Percentiles rank a stretch among this genome's conserved stretches.
Conservation (phyloP, 2,113 vertebrate genomes). For the Leptobrachium ailaonicum region DNA sequence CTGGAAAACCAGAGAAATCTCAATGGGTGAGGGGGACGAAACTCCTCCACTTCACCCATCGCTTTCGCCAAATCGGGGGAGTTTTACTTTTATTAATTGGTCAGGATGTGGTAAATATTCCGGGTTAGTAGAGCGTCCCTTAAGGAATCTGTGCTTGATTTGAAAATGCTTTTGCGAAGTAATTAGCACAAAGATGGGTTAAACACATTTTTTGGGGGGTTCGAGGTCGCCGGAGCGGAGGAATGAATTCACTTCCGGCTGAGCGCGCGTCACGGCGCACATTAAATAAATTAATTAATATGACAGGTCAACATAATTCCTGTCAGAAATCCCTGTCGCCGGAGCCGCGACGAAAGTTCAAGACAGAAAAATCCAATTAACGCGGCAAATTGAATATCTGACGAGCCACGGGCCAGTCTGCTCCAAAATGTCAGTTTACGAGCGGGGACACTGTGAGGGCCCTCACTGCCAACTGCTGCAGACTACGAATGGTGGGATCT, state of each 20-base stretch:
- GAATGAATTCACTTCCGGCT: slow-evolving; percentile 12
- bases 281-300: background rate
- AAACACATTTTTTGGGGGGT: too few species aligned
- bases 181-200: too few species aligned
- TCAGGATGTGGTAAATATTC: too few species aligned
- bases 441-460: background rate
- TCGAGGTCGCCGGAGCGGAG: background rate
- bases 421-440: slow-evolving; percentile 4
- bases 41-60: too few species aligned
- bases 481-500: background rate
- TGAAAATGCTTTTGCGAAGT: too few species aligned
- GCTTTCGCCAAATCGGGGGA: too few species aligned
- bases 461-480: background rate
- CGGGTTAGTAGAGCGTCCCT: too few species aligned
- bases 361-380: slow-evolving; percentile 27
- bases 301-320: background rate
- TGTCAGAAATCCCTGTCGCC: background rate
- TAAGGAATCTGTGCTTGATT: too few species aligned
- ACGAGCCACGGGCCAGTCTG: background rate
- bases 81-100: too few species aligned
- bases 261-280: background rate
- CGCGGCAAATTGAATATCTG: background rate
- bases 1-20: too few species aligned
- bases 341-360: background rate
- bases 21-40: too few species aligned